Conservation (phyloP, 2,797 vertebrate species). For the Xerus rutilus region DNA sequence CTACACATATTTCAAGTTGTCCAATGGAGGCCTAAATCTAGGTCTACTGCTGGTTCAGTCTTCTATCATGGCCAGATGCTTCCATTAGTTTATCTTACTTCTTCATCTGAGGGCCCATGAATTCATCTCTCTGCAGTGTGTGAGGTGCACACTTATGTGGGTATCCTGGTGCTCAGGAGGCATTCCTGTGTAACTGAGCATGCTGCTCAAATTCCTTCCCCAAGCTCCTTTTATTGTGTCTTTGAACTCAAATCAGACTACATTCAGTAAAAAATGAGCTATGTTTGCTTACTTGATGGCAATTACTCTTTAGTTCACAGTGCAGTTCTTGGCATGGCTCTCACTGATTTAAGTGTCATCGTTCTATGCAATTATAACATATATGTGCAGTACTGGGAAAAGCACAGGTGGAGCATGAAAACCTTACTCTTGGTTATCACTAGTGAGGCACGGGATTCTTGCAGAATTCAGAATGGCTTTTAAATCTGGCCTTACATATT, state of each 20-base stretch:
- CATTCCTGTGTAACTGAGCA: background rate
- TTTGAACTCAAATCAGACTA: background rate
- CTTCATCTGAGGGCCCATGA: background rate
- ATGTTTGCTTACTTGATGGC: background rate
- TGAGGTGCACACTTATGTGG: rapidly evolving
- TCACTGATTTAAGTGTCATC: background rate
- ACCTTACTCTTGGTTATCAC: background rate
- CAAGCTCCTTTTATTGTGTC: background rate
- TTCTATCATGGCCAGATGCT: background rate
- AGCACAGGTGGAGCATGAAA: background rate
- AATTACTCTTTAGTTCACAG: background rate
- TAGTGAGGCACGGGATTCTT: background rate
- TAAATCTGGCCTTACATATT: background rate
- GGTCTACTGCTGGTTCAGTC: rapidly evolving
- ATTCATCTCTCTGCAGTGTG: background rate
- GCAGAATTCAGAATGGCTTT: background rate
- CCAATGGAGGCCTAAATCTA: background rate
- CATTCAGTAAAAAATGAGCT: background rate
- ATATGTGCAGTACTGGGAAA: background rate
- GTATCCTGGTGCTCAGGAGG: background rate
- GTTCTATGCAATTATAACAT: rapidly evolving
- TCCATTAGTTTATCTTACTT: background rate
- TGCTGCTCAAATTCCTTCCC: background rate
- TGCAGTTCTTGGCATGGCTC: background rate
- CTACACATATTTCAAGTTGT: background rate